Conservation (phyloP, 2,888 invertebrate genomes). For the Muscina levida region DNA sequence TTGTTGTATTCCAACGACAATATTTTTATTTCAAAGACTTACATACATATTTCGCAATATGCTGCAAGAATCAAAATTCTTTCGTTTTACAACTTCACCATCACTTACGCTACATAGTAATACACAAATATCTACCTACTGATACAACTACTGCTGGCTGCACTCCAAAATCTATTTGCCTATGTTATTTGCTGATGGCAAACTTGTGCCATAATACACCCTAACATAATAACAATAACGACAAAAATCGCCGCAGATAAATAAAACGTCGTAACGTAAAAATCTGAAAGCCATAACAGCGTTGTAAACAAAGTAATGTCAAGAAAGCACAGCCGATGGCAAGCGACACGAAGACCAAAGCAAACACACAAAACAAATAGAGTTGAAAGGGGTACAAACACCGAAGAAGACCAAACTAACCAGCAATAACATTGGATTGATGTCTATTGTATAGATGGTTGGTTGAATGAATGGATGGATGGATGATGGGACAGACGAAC, state of each 20-base stretch:
- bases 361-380: not conserved
- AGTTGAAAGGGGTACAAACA: conserved; percentile 44
- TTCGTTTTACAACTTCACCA: too few relatives aligned
- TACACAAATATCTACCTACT: too few relatives aligned
- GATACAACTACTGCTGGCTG: too few relatives aligned
- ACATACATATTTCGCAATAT: too few relatives aligned
- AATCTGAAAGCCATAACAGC: conserved; percentile 31
- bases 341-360: not conserved
- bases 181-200: conserved; percentile 51
- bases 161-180: not conserved
- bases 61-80: too few relatives aligned
- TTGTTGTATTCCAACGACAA: too few relatives aligned
- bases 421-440: too few relatives aligned
- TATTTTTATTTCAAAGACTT: too few relatives aligned
- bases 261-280: conserved; percentile 28
- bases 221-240: not conserved
- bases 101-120: too few relatives aligned
- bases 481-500: conserved; percentile 1
- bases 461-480: not conserved
- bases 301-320: conserved; percentile 21
- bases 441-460: not conserved
- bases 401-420: too few relatives aligned
- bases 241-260: conserved; percentile 17
- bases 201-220: conserved; percentile 59
- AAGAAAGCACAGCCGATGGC: conserved; percentile 7